Percentiles rank a stretch among this genome's conserved stretches.
Evolutionary conservation across 2,888 invertebrate genomes (phyloP).

Genomic region (Philaethria dido): DNA sequence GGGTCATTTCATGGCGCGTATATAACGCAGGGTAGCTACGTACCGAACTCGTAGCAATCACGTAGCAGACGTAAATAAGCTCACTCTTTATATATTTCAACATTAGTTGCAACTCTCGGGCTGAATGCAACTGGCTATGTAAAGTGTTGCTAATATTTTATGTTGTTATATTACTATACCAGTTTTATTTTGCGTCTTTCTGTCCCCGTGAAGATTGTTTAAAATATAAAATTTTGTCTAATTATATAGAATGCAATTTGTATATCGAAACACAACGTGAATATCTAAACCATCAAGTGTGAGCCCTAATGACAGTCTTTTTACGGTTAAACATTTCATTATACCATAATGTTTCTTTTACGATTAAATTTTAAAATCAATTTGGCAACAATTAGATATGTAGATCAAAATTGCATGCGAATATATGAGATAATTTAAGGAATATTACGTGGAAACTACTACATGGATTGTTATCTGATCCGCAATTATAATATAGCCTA

Average conservation of each 20-base stretch:
- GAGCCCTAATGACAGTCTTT: no score
- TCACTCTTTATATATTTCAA: conserved; percentile 3
- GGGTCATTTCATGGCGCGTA: background rate
- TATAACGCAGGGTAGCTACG: conserved; percentile 13
- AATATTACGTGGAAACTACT: background rate
- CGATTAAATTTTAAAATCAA: conserved; percentile 1
- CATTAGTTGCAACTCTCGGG: background rate
- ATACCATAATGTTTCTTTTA: background rate
- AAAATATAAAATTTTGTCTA: no score
- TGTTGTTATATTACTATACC: background rate
- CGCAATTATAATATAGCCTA: background rate
- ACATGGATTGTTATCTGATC: background rate
- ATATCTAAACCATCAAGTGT: no score
- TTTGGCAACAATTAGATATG: background rate
- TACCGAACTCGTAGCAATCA: conserved; percentile 22
- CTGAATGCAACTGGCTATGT: background rate
- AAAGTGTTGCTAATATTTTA: background rate
- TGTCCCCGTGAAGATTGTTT: no score
- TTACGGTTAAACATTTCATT: no score
- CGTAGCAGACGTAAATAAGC: conserved; percentile 24
- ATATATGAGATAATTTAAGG: background rate
- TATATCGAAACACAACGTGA: no score
- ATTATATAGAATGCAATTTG: no score
- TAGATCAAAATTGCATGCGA: background rate
- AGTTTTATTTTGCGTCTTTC: no score